Percentiles rank a stretch among this genome's conserved stretches.
phyloP scores from a whole-genome alignment of 2,888 invertebrate species.

The Parthenolecanium corni region DNA sequence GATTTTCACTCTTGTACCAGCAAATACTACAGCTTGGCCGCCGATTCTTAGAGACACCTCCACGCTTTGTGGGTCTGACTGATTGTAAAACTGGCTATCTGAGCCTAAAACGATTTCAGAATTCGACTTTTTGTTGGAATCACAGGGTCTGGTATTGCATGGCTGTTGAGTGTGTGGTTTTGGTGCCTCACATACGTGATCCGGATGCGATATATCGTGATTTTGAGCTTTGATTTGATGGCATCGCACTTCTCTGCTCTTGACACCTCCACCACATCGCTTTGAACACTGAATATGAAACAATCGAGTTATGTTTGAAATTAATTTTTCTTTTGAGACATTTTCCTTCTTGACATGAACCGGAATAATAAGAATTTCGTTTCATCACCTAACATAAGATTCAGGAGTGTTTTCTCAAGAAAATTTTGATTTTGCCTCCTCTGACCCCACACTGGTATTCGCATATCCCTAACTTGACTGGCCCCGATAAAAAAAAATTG shows the following conservation, averaged over 20 bases:
- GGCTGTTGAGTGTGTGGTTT: constrained; percentile 66
- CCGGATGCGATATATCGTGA: constrained; percentile 68
- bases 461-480: too few species aligned
- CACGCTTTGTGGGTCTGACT: constrained; percentile 47
- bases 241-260: constrained; percentile 68
- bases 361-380: too few species aligned
- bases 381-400: too few species aligned
- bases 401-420: too few species aligned
- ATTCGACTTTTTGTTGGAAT: constrained; percentile 56
- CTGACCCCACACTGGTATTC: too few species aligned
- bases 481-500: too few species aligned
- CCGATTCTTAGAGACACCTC: constrained; percentile 76
- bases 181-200: constrained; percentile 54
- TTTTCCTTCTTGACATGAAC: too few species aligned
- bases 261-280: constrained; percentile 84
- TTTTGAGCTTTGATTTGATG: constrained; percentile 88
- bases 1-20: constrained; percentile 83
- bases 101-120: constrained; percentile 64
- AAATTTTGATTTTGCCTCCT: too few species aligned
- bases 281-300: constrained; percentile 60
- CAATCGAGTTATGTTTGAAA: neutral
- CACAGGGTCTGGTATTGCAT: constrained; percentile 74
- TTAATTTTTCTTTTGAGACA: too few species aligned
- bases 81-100: constrained; percentile 65
- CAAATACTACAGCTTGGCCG: constrained; percentile 78